Evolutionary conservation across 92 coral and sea anemone genomes (phyloP).

Genomic region (Plumapathes pennacea): DNA sequence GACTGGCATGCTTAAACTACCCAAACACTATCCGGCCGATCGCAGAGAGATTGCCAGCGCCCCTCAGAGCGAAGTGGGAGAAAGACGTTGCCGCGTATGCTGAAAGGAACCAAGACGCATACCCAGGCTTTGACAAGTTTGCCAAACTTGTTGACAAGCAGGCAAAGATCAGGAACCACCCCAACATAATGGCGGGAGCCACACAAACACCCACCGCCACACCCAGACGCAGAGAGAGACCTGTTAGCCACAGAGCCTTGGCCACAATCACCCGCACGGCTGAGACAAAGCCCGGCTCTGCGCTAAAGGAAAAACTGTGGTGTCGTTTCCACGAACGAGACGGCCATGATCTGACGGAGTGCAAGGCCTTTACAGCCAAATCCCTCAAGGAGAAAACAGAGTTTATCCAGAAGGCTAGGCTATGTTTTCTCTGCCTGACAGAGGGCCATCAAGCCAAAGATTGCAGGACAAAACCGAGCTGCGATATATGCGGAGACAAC

Average conservation of each 20-base stretch:
- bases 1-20: slow-evolving; percentile 41
- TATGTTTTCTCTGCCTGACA: slow-evolving; percentile 58
- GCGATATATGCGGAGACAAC: slow-evolving; percentile 49
- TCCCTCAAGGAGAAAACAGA: slow-evolving; percentile 51
- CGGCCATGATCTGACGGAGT: slow-evolving; percentile 44
- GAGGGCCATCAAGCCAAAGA: slow-evolving; percentile 31
- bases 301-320: neutral
- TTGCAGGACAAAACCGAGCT: slow-evolving; percentile 39
- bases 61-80: slow-evolving; percentile 42
- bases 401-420: slow-evolving; percentile 39
- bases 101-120: slow-evolving; percentile 12
- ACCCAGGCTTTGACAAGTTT: slow-evolving; percentile 27
- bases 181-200: slow-evolving; percentile 31
- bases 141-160: slow-evolving; percentile 28
- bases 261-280: too few species aligned
- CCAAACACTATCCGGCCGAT: slow-evolving; percentile 50
- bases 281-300: too few species aligned
- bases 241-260: too few species aligned
- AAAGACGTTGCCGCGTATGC: slow-evolving; percentile 29
- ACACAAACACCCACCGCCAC: neutral
- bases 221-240: neutral
- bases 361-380: slow-evolving; percentile 45
- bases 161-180: slow-evolving; percentile 42
- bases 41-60: slow-evolving; percentile 21
- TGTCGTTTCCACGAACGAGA: slow-evolving; percentile 54